Evolutionary conservation across 92 coral and sea anemone genomes (phyloP), one percentile per base, ranked within the genome.

Genomic region (Palythoa caribaeorum): DNA sequence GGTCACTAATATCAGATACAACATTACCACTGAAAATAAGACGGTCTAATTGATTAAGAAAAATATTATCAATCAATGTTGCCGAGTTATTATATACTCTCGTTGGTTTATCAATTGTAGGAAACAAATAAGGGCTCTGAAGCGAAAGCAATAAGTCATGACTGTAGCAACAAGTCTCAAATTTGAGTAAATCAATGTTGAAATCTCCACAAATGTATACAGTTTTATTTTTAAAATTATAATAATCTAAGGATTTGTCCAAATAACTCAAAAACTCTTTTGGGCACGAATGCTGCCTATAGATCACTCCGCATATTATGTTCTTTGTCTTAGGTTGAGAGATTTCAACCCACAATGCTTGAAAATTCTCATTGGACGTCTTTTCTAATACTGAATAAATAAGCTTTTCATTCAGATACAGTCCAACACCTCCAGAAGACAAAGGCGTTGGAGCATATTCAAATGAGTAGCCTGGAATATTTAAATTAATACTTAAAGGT

Each of bases 321-420:
- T 92, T 92, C 38, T 53, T 14, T 80, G 86, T 40, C 16, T 89
- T 80, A 11, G 39, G n/a, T 55, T 78, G 73, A 7, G 85, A 72
- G 16, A 92, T 72, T 86, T 92, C 94, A 70, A 92, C 52, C 90
- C 92, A 92, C 39, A 92, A 63, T 9, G 94, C 87, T 73, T 84
- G 92, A 60, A 88, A 89, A 28, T 89, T 76, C 39, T 86, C 87
- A 78, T 75, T 84, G 14, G 88, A 83, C 3, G 60, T 83, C 68
- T 16, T 75, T 36, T 76, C 85, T 53, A 57, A 9, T 38, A 54
- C 48, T 21, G 86, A 77, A 47, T 78, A 90, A 57, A 50, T 84
- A 39, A 87, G 87, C 14, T 44, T 57, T 52, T 88, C 78, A 44
- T 62, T 80, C 50, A 90, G 87, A 71, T 90, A 90, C 79, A 90